A percentile compares a stretch with the other conserved stretches of the same genome.
phyloP scores from a whole-genome alignment of 1,140 invertebrate species.

The Rhyzopertha dominica region DNA sequence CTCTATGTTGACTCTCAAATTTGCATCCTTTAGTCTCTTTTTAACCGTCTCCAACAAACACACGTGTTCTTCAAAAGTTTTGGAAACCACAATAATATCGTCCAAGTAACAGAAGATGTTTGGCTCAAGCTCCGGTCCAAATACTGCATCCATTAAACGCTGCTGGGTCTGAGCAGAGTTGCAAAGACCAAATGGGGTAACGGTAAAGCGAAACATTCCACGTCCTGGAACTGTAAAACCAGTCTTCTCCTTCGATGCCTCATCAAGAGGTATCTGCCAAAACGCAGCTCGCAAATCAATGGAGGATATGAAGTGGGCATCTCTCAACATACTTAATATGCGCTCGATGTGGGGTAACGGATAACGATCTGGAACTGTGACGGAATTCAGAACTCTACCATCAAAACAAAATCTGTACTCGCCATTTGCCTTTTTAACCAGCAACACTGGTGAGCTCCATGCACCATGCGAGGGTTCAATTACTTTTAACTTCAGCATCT shows the following conservation, averaged over 20 bases:
- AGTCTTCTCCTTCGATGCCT: conserved; percentile 34
- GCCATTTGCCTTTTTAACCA: conserved; percentile 22
- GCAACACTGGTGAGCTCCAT: conserved; percentile 17
- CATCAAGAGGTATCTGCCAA: conserved; percentile 39
- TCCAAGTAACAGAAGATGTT: conserved; percentile 37
- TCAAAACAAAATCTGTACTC: conserved; percentile 40
- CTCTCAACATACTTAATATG: conserved; percentile 32
- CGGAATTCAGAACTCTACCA: conserved; percentile 38
- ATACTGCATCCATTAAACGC: conserved; percentile 40
- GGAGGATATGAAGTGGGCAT: conserved; percentile 34
- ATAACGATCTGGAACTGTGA: conserved; percentile 38
- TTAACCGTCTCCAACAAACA: conserved; percentile 23
- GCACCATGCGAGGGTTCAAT: too few species aligned
- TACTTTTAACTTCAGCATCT: too few species aligned
- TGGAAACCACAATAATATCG: conserved; percentile 37
- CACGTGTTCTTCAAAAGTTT: conserved; percentile 42
- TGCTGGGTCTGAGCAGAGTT: conserved; percentile 44
- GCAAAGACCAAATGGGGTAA: conserved; percentile 42
- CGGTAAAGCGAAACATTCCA: conserved; percentile 38
- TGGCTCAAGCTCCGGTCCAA: conserved; percentile 34
- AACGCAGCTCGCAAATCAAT: conserved; percentile 40
- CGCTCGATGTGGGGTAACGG: conserved; percentile 29
- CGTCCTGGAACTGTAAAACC: conserved; percentile 41
- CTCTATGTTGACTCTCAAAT: conserved; percentile 29
- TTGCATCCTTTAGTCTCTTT: conserved; percentile 14